Evolutionary conservation across 2,888 invertebrate genomes (phyloP).

Genomic region (Kryphioiulus occultus): DNA sequence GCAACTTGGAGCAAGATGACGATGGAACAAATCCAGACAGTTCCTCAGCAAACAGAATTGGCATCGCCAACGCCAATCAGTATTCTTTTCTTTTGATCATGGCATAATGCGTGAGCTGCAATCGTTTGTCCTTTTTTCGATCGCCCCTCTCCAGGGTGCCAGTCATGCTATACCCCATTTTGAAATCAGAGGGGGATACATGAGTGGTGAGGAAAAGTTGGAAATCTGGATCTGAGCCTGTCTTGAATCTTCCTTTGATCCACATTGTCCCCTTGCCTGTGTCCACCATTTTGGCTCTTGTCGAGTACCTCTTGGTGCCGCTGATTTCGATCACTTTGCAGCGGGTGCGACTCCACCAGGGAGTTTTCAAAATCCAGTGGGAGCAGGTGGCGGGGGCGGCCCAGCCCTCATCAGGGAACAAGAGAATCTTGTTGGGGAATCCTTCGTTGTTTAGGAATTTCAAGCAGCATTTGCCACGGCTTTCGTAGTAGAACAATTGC

Average conservation of each 20-base stretch:
- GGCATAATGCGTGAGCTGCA: slow-evolving; percentile 87
- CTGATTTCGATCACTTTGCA: slow-evolving; percentile 86
- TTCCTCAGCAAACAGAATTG: background rate
- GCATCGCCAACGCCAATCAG: background rate
- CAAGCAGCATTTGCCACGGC: slow-evolving; percentile 81
- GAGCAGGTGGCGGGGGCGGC: slow-evolving; percentile 84
- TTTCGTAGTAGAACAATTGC: slow-evolving; percentile 77
- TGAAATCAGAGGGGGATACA: slow-evolving; percentile 84
- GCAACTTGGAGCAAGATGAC: background rate
- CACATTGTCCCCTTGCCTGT: slow-evolving; percentile 80
- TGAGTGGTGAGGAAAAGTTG: slow-evolving; percentile 82
- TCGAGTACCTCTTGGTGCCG: slow-evolving; percentile 77
- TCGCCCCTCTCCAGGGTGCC: slow-evolving; percentile 80
- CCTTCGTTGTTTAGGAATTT: slow-evolving; percentile 82
- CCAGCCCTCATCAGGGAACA: slow-evolving; percentile 90
- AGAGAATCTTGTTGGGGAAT: slow-evolving; percentile 80
- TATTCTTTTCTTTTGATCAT: slow-evolving; percentile 82
- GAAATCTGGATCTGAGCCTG: slow-evolving; percentile 76
- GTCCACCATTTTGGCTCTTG: slow-evolving; percentile 81
- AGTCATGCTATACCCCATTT: slow-evolving; percentile 89
- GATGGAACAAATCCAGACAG: background rate
- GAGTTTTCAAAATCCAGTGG: slow-evolving; percentile 85
- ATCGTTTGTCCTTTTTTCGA: slow-evolving; percentile 76
- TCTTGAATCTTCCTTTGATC: slow-evolving; percentile 80
- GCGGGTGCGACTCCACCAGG: slow-evolving; percentile 84